phyloP scores from a whole-genome alignment of 2,113 vertebrate genomes.

The Paracanthobrama guichenoti region DNA sequence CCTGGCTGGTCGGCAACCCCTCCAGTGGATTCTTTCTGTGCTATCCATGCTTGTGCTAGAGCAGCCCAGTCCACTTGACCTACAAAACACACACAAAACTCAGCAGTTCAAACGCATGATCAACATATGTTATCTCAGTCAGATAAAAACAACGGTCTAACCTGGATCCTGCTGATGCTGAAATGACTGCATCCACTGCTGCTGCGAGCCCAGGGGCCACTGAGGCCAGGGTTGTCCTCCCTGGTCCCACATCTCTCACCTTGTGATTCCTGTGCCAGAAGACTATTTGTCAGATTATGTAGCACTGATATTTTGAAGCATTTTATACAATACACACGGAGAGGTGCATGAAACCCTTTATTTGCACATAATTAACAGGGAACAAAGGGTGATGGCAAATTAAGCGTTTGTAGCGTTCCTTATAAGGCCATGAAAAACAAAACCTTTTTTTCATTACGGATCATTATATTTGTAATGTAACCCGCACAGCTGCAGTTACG shows the following conservation, averaged over 20 bases:
- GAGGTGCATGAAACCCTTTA: background rate
- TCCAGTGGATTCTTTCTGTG: slow-evolving; percentile 93
- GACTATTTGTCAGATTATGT: background rate
- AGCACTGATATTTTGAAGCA: background rate
- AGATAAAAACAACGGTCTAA: slow-evolving; percentile 63
- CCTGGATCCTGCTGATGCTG: slow-evolving; percentile 98
- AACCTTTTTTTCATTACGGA: background rate
- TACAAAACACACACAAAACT: slow-evolving; percentile 57
- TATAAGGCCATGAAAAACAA: background rate
- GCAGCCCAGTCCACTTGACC: slow-evolving; percentile 99
- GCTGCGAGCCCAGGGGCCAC: slow-evolving; percentile 94
- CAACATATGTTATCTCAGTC: background rate
- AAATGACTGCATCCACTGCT: slow-evolving; percentile 99
- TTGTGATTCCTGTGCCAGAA: slow-evolving; percentile 41
- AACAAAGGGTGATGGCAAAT: background rate
- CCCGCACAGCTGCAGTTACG: background rate
- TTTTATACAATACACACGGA: background rate
- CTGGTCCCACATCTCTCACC: slow-evolving; percentile 96
- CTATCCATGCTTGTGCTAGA: slow-evolving; percentile 98
- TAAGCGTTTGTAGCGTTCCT: background rate
- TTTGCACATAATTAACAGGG: background rate
- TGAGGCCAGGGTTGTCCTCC: slow-evolving; percentile 99
- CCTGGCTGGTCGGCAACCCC: slow-evolving; percentile 79
- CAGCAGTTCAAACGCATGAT: background rate
- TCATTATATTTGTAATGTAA: background rate